Conservation (phyloP, 2,888 invertebrate species). For the Sceliomorpha sp. region DNA sequence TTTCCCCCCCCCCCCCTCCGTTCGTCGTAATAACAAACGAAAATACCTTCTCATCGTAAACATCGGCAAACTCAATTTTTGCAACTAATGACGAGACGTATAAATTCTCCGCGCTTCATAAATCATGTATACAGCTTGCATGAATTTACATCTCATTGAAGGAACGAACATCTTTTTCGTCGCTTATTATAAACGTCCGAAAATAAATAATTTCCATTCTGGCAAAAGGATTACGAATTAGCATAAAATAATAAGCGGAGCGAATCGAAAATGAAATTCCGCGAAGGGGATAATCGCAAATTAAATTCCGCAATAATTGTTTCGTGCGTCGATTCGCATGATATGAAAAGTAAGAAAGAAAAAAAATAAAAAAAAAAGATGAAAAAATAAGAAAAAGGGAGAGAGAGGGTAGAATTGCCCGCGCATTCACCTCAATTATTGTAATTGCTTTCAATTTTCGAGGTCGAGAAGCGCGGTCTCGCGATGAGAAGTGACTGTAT, state of each 20-base stretch:
- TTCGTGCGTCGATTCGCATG: conserved; percentile 25
- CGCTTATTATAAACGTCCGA: conserved; percentile 7
- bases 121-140: too few species aligned
- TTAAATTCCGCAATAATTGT: conserved; percentile 38
- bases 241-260: conserved; percentile 31
- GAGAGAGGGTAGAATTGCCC: too few species aligned
- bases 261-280: conserved; percentile 27
- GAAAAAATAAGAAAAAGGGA: too few species aligned
- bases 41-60: too few species aligned
- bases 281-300: conserved; percentile 33
- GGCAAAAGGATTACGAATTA: conserved; percentile 17
- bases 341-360: conserved; percentile 32
- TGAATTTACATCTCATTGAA: too few species aligned
- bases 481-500: conserved; percentile 17
- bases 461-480: conserved; percentile 12
- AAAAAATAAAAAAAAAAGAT: too few species aligned
- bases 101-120: too few species aligned
- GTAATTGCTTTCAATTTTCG: conserved; percentile 30
- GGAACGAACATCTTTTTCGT: neutral
- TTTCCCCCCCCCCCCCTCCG: too few species aligned
- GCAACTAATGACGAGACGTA: too few species aligned
- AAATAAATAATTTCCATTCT: conserved; percentile 11
- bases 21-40: too few species aligned
- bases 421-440: conserved; percentile 29
- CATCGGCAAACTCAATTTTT: too few species aligned